Conservation (phyloP, 2,113 vertebrate species). For the Dicrurus megarhynchus region DNA sequence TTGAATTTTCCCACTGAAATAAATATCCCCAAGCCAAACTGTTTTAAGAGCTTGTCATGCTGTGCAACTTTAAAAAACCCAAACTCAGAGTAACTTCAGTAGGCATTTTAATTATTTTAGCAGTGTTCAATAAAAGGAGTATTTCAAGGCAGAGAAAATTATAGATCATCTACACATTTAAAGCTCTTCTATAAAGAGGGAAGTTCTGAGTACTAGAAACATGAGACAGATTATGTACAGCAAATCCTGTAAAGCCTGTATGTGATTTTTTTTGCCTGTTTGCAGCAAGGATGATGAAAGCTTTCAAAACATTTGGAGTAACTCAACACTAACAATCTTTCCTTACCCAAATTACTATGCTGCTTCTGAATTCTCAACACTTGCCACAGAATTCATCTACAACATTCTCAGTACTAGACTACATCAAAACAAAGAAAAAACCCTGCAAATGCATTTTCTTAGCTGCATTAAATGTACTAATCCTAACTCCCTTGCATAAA, state of each 20-base stretch:
- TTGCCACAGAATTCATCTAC: background rate
- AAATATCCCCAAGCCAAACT: background rate
- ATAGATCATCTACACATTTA: background rate
- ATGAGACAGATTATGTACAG: background rate
- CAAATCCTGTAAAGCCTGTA: background rate
- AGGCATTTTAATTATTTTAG: background rate
- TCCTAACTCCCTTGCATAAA: background rate
- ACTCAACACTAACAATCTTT: constrained; percentile 32
- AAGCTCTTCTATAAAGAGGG: background rate
- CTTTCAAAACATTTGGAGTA: constrained; percentile 56
- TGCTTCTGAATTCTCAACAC: constrained; percentile 12
- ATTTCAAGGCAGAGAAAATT: background rate
- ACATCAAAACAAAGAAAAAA: background rate
- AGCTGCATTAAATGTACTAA: background rate
- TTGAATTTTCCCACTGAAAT: background rate
- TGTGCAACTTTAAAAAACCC: background rate
- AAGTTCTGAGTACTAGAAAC: background rate
- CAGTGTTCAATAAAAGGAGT: background rate
- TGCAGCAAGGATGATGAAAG: constrained; percentile 12
- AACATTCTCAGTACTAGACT: background rate
- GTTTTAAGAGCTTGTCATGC: background rate
- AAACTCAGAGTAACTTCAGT: background rate
- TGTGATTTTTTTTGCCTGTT: background rate
- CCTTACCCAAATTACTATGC: constrained; percentile 2
- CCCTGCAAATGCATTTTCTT: background rate